Evolutionary conservation across 1,140 invertebrate species (phyloP).

Genomic region (Drosophila aff.): DNA sequence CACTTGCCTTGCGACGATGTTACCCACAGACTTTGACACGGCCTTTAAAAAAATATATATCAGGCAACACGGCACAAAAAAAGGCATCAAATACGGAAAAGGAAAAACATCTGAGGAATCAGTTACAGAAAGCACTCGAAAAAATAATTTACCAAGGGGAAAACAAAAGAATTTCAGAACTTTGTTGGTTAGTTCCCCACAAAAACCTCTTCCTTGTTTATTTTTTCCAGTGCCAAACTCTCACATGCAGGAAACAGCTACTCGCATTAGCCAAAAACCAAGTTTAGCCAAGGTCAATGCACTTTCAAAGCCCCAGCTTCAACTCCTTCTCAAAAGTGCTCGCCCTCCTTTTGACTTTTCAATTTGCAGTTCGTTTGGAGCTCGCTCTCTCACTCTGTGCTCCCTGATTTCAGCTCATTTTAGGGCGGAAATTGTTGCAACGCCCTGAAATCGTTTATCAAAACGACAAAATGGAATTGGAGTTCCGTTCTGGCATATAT

Average conservation of each 20-base stretch:
- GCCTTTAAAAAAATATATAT: conserved; percentile 28
- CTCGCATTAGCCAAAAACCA: conserved; percentile 63
- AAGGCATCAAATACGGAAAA: conserved; percentile 24
- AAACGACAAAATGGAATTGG: conserved; percentile 84
- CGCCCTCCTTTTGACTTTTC: conserved; percentile 54
- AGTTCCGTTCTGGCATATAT: conserved; percentile 66
- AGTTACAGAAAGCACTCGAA: conserved; percentile 18
- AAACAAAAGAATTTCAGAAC: neutral
- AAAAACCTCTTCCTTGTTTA: neutral
- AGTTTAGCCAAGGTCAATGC: conserved; percentile 69
- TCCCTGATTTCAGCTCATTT: conserved; percentile 65
- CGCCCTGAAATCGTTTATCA: conserved; percentile 83
- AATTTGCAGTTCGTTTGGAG: conserved; percentile 65
- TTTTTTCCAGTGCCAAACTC: conserved; percentile 6
- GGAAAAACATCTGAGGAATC: conserved; percentile 27
- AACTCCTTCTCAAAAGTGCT: conserved; percentile 35
- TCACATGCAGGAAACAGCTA: conserved; percentile 21
- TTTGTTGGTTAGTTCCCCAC: too few relatives aligned
- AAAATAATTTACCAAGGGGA: neutral
- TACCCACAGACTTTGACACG: conserved; percentile 62
- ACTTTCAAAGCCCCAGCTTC: conserved; percentile 25
- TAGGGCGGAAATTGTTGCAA: conserved; percentile 83
- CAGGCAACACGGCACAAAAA: conserved; percentile 26
- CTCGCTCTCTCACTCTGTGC: conserved; percentile 2
- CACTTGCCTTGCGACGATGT: conserved; percentile 55